Conservation (phyloP, 2,888 invertebrate species). For the Eilema griseolum region DNA sequence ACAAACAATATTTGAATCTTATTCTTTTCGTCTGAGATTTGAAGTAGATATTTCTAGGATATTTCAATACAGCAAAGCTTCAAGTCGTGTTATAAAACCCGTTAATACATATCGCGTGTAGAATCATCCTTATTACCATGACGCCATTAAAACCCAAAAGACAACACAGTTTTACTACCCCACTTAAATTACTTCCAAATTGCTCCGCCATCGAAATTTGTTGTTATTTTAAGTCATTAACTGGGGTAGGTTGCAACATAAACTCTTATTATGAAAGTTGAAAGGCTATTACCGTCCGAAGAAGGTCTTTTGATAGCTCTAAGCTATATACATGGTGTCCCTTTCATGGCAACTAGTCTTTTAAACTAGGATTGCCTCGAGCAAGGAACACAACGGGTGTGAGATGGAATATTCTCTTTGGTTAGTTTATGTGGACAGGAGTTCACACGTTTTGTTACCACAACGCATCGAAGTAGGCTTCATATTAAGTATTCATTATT, state of each 20-base stretch:
- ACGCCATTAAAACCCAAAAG: constrained; percentile 23
- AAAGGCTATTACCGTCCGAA: constrained; percentile 52
- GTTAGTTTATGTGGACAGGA: constrained; percentile 15
- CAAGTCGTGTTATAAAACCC: not conserved
- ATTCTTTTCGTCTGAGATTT: too few relatives aligned
- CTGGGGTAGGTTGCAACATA: constrained; percentile 52
- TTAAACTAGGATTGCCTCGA: constrained; percentile 36
- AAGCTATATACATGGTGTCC: constrained; percentile 54
- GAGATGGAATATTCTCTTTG: constrained; percentile 36
- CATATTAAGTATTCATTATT: not conserved
- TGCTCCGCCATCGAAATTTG: constrained; percentile 52
- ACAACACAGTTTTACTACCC: constrained; percentile 40
- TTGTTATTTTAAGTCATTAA: constrained; percentile 58
- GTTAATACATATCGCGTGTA: not conserved
- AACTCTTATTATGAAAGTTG: constrained; percentile 62
- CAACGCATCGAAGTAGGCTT: not conserved
- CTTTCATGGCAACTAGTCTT: constrained; percentile 49
- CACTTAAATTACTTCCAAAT: constrained; percentile 53
- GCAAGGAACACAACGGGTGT: constrained; percentile 33
- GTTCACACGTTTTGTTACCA: constrained; percentile 3
- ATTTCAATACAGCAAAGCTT: not conserved
- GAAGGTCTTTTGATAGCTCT: constrained; percentile 49
- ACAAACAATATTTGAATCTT: too few relatives aligned
- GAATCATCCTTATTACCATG: not conserved
- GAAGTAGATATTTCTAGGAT: too few relatives aligned